These are phyloP conservation scores for Cyphomyrus plagiostoma DNA, from an alignment of 2,113 vertebrate genomes.

Conservation along the genomic window DNA sequence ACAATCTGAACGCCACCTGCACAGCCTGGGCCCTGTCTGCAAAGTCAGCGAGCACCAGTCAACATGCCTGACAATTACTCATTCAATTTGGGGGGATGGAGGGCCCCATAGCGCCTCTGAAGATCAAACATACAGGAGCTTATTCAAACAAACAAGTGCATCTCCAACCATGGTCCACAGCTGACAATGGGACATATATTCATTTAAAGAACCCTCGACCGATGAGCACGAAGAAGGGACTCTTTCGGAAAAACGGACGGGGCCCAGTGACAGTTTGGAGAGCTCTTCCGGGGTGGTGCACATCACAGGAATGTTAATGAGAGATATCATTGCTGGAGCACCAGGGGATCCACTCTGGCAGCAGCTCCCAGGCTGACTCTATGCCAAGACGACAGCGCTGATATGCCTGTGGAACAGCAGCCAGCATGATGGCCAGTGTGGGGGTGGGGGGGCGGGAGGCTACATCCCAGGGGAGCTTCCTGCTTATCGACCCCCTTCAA, in stretches of 20 bases:
- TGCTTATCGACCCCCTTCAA: conserved; percentile 31
- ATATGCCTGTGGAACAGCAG: not conserved
- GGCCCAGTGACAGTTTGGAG: not conserved
- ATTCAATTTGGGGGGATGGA: not conserved
- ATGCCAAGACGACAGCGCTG: not conserved
- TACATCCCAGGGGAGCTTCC: conserved; percentile 16
- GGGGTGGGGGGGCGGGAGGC: not conserved
- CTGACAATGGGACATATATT: not conserved
- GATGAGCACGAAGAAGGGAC: not conserved
- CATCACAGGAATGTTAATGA: conserved; percentile 17
- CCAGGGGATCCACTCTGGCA: not conserved
- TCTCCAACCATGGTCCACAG: not conserved
- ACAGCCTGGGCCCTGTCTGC: not conserved
- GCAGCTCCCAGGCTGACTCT: not conserved
- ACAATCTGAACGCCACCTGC: not conserved
- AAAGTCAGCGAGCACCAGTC: not conserved
- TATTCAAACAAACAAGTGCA: not conserved
- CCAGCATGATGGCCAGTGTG: not conserved
- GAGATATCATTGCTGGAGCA: not conserved
- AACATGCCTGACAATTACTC: not conserved
- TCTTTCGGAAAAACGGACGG: not conserved
- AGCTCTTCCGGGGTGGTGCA: not conserved
- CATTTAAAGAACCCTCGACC: not conserved
- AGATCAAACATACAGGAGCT: not conserved
- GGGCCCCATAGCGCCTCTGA: not conserved